phyloP scores from a whole-genome alignment of 2,113 vertebrate species.

The Syrrhaptes paradoxus region DNA sequence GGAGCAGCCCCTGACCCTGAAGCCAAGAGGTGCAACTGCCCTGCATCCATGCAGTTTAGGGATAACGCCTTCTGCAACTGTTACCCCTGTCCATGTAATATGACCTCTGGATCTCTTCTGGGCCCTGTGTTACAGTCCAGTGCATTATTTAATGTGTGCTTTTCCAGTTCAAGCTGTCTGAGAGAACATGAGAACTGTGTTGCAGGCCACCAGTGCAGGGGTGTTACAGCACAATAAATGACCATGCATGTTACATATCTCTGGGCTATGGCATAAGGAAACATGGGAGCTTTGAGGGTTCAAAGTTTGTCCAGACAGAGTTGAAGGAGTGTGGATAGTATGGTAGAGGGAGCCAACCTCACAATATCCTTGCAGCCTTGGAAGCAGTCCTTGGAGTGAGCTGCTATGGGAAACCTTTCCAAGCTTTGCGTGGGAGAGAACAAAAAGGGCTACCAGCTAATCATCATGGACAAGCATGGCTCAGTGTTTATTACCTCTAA shows the following conservation, averaged over 20 bases:
- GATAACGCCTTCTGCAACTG: not conserved
- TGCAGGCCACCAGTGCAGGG: not conserved
- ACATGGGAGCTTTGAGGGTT: not conserved
- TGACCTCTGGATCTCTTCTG: not conserved
- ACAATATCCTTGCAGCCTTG: not conserved
- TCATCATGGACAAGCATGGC: not conserved
- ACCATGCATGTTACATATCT: fast-evolving
- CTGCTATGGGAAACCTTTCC: not conserved
- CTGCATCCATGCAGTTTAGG: fast-evolving
- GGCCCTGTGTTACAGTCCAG: not conserved
- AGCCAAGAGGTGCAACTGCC: fast-evolving
- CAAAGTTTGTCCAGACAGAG: not conserved
- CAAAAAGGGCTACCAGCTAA: not conserved
- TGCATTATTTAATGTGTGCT: not conserved
- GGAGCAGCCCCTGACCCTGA: not conserved
- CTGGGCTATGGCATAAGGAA: not conserved
- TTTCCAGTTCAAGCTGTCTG: not conserved
- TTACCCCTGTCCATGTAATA: fast-evolving
- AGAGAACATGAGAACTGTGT: not conserved
- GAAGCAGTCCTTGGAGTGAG: not conserved
- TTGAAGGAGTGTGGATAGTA: not conserved
- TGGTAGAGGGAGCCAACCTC: not conserved
- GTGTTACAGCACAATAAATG: not conserved
- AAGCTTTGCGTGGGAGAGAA: not conserved
- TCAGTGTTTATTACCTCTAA: not conserved